Evolutionary conservation across 2,888 invertebrate species (phyloP), one percentile per base, ranked within the genome.

Genomic region (Alviniconcha strummeri): DNA sequence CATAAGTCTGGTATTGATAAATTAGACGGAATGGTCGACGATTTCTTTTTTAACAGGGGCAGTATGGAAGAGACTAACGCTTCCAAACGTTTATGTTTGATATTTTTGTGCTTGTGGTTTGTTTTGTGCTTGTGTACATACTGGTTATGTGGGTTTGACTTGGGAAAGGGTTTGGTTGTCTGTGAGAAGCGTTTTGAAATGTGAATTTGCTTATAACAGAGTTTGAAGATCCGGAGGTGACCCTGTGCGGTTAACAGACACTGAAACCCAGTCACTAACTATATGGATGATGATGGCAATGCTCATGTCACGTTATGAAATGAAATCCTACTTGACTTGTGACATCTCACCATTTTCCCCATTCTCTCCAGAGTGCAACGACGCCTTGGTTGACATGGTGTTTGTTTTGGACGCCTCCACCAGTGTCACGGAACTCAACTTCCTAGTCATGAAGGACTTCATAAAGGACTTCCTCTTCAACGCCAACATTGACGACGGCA

Each of bases 361-460:
- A 8, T 60, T 56, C 78, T 8, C 55, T 60, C 13, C 83, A 87
- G 87, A 82, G 69, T 87, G 87, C 83, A 19, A 78, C 69, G 84
- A 82, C 57, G 80, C 86, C 11, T 56, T 84, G 5, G 86, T 89
- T 8, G 91, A 91, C 76, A 84, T 91, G 52, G 87, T 90, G 8
- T 89, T 91, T 82, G 87, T 90, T 0, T 82, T 91, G 71, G 91
- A 91, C 81, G 85, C 89, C 13, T 91, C 91, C 8, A 91, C 90
- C 54, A 89, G 90, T 87, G 90, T 91, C 69, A 88, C 87, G 71
- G 84, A 86, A 84, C 84, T 83, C 8, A 90, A 91, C 88, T 91
- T 91, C 87, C 81, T 87, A 80, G 74, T 88, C 72, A 87, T 90
- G 86, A 86, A 89, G 54, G 85, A 77, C 57, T 77, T 77, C 19